Base-by-base conservation (phyloP, 2,888 invertebrate species). In the Rugalucina vietnamica region DNA sequence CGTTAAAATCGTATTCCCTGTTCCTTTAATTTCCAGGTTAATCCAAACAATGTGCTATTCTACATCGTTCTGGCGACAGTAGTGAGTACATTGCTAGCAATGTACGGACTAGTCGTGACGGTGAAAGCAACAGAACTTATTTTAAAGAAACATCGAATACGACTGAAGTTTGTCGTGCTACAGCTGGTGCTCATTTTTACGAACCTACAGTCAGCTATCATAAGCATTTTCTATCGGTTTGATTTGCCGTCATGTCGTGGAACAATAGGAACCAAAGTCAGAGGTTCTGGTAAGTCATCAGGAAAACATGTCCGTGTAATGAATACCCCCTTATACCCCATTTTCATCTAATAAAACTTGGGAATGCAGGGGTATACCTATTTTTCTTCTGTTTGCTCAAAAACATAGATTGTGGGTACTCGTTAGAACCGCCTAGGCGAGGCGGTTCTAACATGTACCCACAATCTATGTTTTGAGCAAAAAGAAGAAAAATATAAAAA, bases 121-220 rank as follows among this genome's bases (percentile, higher is more conserved):
- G 65, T 82, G 24, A 65, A 39, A 24, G 78, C 82, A 0, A 50
- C 82, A 0, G 57, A 73, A 43, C 27, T 43, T n/a, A 43, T 57
- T 36, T 79, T 82, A 14, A 29, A 39, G 54, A 79, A 82, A 76
- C 82, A 82, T 49, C 37, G 79, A 27, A 82, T 82, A n/a, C 77
- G 74, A 29, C 14, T 76, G 74, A 82, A 82, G 36, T 82, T 82
- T 27, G 14, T 79, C 3, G n/a, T 82, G 39, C 43, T 82, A 36
- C 82, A 82, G 57, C 49, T 82, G 32, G 82, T 82, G 12, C 43
- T 82, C 54, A 34, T 82, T 18, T 79, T 50, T 34, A 71, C 79
- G 8, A 79, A 79, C 29, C 70, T 82, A 0, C 82, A 82, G 34
- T 29, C 69, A 5, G 75, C 78, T 18, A 57, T 82, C 14, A 74